These are phyloP conservation scores for Collichthys lucidus DNA, from an alignment of 2,113 vertebrate species.

Conservation along the genomic window DNA sequence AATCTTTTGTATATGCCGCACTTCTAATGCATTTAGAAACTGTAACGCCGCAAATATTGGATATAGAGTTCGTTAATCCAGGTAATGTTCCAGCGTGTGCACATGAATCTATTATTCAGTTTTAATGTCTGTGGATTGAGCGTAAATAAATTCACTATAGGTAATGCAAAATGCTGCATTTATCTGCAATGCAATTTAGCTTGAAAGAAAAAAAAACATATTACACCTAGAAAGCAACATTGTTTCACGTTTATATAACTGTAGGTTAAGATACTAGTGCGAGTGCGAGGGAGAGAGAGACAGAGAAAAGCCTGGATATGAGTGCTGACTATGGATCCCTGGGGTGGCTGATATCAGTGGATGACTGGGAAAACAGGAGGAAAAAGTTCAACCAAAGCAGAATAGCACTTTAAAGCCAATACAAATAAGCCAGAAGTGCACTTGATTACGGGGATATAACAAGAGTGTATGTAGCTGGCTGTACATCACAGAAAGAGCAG, in stretches of 20 bases:
- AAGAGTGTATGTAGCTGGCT: constrained; percentile 41
- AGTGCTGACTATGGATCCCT: constrained; percentile 69
- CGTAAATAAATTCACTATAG: constrained; percentile 53
- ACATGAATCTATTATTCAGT: constrained; percentile 54
- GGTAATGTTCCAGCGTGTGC: constrained; percentile 48
- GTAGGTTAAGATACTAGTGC: constrained; percentile 17
- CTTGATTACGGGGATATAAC: constrained; percentile 54
- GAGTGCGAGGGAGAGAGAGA: constrained; percentile 38
- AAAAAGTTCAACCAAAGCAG: constrained; percentile 71
- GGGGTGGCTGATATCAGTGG: constrained; percentile 55
- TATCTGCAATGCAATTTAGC: constrained; percentile 45
- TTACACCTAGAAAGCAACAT: constrained; percentile 32
- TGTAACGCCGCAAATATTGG: constrained; percentile 25
- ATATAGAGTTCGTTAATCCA: constrained; percentile 48
- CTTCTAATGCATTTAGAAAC: constrained; percentile 40
- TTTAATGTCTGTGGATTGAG: constrained; percentile 62
- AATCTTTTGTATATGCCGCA: constrained; percentile 29
- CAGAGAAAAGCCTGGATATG: constrained; percentile 28
- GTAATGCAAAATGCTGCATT: constrained; percentile 37
- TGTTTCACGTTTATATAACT: constrained; percentile 35
- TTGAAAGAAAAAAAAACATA: constrained; percentile 37
- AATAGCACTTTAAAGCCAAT: constrained; percentile 59
- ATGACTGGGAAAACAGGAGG: constrained; percentile 33
- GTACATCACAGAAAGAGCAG: constrained; percentile 33
- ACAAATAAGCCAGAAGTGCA: constrained; percentile 59